Conservation (phyloP, 2,888 invertebrate species). For the Desoria tigrina region DNA sequence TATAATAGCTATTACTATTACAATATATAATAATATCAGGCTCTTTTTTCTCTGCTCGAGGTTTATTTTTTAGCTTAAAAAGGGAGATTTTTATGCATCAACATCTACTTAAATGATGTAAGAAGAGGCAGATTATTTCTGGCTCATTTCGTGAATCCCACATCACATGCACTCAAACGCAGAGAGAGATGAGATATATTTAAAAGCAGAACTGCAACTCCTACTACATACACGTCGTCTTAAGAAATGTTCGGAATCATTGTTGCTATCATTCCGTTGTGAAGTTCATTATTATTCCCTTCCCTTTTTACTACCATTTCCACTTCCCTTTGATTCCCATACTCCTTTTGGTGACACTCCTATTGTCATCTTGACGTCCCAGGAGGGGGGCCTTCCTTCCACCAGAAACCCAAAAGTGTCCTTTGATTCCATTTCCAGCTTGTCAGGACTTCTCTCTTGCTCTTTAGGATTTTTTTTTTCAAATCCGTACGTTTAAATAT, state of each 20-base stretch:
- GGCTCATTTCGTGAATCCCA: conserved; percentile 27
- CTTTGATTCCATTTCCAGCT: not conserved
- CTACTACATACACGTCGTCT: too few relatives aligned
- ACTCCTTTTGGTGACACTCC: conserved; percentile 3
- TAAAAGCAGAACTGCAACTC: too few relatives aligned
- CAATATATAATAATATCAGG: not conserved
- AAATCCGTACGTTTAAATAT: too few relatives aligned
- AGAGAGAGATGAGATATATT: too few relatives aligned
- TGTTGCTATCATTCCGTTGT: not conserved
- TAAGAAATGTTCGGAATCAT: too few relatives aligned
- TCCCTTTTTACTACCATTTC: conserved; percentile 8
- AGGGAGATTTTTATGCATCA: too few relatives aligned
- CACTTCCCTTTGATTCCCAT: not conserved
- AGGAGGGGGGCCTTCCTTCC: conserved; percentile 9
- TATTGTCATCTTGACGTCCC: conserved; percentile 10
- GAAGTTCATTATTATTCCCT: conserved; percentile 9
- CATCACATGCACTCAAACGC: not conserved
- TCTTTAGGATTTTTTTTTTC: too few relatives aligned
- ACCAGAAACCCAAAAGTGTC: conserved; percentile 6
- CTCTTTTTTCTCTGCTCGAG: too few relatives aligned
- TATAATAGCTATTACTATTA: too few relatives aligned
- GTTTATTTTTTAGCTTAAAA: too few relatives aligned
- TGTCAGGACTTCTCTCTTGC: too few relatives aligned
- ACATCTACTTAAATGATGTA: conserved; percentile 23
- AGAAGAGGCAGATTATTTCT: conserved; percentile 31